A percentile compares a stretch with the other conserved stretches of the same genome.
phyloP scores from a whole-genome alignment of 1,140 invertebrate species.

The Lepidurus arcticus region DNA sequence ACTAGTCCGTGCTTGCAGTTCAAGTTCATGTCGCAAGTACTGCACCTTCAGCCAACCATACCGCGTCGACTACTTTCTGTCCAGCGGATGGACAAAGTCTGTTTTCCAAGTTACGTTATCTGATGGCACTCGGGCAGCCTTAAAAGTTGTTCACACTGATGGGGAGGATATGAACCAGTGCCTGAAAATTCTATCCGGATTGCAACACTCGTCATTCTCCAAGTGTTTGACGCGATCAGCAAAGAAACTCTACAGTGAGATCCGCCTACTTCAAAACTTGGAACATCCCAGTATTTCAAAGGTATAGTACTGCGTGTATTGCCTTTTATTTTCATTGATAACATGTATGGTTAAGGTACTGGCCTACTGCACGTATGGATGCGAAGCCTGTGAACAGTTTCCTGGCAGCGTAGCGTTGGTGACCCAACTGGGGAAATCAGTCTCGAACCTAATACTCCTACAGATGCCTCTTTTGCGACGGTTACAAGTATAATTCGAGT shows the following conservation, averaged over 20 bases:
- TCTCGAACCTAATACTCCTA: slow-evolving; percentile 47
- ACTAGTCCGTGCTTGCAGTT: background rate
- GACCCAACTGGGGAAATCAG: slow-evolving; percentile 49
- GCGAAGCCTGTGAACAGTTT: slow-evolving; percentile 23
- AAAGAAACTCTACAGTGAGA: background rate
- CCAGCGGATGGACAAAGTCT: background rate
- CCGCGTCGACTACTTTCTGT: background rate
- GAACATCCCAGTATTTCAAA: slow-evolving; percentile 22
- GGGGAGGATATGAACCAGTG: background rate
- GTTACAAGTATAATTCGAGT: background rate
- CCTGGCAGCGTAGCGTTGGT: slow-evolving; percentile 43
- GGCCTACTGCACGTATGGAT: slow-evolving; percentile 11
- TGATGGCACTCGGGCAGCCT: background rate
- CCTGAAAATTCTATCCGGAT: background rate
- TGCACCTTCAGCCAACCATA: background rate
- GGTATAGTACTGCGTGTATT: background rate
- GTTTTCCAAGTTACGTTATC: slow-evolving; percentile 18
- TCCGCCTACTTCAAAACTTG: background rate
- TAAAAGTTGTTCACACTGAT: background rate
- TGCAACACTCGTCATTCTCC: background rate
- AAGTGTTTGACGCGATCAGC: background rate
- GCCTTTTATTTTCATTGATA: background rate
- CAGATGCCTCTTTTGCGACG: slow-evolving; percentile 43
- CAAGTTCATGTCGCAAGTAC: background rate
- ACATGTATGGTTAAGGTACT: background rate